Percentiles rank a stretch among this genome's conserved stretches.
Evolutionary conservation across 92 coral and sea anemone genomes (phyloP).

Genomic region (Heliopora coerulea): DNA sequence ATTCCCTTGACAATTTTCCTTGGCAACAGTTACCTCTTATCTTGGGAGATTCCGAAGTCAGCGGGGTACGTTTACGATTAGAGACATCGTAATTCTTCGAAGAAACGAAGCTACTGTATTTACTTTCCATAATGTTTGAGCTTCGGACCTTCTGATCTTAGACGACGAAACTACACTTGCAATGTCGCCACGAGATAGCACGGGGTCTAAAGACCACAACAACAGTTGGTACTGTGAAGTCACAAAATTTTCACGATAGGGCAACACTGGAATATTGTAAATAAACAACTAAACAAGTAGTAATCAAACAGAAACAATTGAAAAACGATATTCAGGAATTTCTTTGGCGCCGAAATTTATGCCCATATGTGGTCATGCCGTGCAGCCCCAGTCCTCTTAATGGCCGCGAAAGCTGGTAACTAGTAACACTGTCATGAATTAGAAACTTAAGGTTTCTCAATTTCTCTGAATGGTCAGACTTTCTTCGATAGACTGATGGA

Average conservation of each 20-base stretch:
- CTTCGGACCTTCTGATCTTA: neutral
- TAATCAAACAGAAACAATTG: slow-evolving; percentile 14
- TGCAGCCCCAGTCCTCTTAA: neutral
- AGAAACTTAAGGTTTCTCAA: neutral
- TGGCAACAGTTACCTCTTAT: neutral
- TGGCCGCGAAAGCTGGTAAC: neutral
- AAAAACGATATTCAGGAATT: slow-evolving; percentile 20
- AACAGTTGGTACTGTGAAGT: neutral
- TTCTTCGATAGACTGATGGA: slow-evolving; percentile 25
- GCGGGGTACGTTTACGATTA: slow-evolving; percentile 18
- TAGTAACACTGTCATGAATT: neutral
- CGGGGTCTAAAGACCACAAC: neutral
- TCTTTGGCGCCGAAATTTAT: slow-evolving; percentile 35
- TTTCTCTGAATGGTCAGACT: too few relatives aligned
- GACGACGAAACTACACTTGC: too few relatives aligned
- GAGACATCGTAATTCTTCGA: slow-evolving; percentile 26
- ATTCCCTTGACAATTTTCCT: neutral
- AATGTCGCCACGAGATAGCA: too few relatives aligned
- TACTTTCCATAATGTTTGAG: neutral
- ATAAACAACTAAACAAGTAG: neutral
- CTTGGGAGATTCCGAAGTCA: neutral
- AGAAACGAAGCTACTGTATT: slow-evolving; percentile 24
- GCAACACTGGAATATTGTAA: neutral
- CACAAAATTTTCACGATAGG: neutral
- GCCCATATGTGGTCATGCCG: neutral